Conservation (phyloP, 2,113 vertebrate genomes). For the Thryonomys swinderianus region DNA sequence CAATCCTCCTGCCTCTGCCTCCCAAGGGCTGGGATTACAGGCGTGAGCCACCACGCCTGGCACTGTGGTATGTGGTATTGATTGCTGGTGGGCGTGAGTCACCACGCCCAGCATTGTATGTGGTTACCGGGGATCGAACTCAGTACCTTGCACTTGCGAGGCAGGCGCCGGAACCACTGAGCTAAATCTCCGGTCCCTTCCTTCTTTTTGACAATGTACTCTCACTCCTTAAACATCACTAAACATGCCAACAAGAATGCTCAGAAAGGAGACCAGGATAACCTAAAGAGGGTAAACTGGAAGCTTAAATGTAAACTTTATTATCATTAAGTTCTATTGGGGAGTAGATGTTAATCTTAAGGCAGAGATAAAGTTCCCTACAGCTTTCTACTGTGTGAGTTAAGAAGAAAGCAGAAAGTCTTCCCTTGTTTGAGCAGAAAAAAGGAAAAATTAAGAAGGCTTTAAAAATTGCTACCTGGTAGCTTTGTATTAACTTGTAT, state of each 20-base stretch:
- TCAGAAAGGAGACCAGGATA: background rate
- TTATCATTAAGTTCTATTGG: slow-evolving; percentile 8
- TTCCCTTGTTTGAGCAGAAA: background rate
- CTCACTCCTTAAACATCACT: slow-evolving; percentile 16
- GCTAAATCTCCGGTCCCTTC: too few species aligned
- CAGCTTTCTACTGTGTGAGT: background rate
- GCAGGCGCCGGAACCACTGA: too few species aligned
- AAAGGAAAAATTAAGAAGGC: background rate
- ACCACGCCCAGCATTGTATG: too few species aligned
- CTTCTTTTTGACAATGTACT: background rate
- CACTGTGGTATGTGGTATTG: too few species aligned
- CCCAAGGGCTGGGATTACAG: too few species aligned
- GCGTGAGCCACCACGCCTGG: too few species aligned
- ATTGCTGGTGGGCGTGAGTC: too few species aligned
- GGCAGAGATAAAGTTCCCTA: background rate
- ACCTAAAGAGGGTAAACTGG: slow-evolving; percentile 17
- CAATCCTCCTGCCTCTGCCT: too few species aligned
- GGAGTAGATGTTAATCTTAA: background rate
- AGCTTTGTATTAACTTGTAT: slow-evolving; percentile 9
- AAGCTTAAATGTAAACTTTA: background rate
- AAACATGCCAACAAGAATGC: background rate
- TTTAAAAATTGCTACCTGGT: background rate
- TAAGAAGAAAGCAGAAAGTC: background rate
- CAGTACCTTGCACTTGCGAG: too few species aligned
- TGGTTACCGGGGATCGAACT: too few species aligned